These are phyloP conservation scores for Ooceraea biroi DNA, from an alignment of 1,140 invertebrate genomes.

Conservation along the genomic window DNA sequence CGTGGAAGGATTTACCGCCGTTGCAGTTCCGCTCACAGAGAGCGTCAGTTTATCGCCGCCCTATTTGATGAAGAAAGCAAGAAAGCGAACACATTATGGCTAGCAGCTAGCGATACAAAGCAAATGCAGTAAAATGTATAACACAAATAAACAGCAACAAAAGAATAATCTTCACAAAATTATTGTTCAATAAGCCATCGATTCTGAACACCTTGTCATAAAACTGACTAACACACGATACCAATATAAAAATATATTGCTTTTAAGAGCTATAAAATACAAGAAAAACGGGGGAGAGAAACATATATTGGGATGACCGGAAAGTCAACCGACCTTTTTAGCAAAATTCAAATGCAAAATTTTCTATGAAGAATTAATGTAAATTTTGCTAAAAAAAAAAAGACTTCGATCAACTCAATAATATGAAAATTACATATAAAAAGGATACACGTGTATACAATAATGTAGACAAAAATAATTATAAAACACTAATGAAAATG, in stretches of 20 bases:
- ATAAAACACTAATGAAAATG: constrained; percentile 23
- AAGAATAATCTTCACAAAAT: constrained; percentile 13
- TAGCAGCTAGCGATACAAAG: constrained; percentile 74
- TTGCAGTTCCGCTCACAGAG: constrained; percentile 86
- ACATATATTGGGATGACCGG: too few species aligned
- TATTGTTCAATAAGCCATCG: constrained; percentile 23
- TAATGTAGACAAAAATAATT: constrained; percentile 23
- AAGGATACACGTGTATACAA: not conserved
- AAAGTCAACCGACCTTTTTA: too few species aligned
- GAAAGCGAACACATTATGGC: constrained; percentile 80
- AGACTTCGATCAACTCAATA: too few species aligned
- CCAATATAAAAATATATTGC: constrained; percentile 7
- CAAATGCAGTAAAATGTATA: constrained; percentile 38
- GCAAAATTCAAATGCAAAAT: too few species aligned
- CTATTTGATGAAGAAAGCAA: constrained; percentile 83
- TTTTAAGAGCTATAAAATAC: not conserved
- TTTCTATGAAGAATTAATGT: too few species aligned
- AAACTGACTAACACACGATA: constrained; percentile 9
- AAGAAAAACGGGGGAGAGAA: too few species aligned
- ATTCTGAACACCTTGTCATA: not conserved
- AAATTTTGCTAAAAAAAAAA: too few species aligned
- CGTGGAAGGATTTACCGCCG: constrained; percentile 73
- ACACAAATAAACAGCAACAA: constrained; percentile 14
- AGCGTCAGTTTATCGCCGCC: constrained; percentile 92
- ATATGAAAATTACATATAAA: not conserved